These are phyloP conservation scores for Burhinus oedicnemus DNA, from an alignment of 2,113 vertebrate species.

Conservation along the genomic window DNA sequence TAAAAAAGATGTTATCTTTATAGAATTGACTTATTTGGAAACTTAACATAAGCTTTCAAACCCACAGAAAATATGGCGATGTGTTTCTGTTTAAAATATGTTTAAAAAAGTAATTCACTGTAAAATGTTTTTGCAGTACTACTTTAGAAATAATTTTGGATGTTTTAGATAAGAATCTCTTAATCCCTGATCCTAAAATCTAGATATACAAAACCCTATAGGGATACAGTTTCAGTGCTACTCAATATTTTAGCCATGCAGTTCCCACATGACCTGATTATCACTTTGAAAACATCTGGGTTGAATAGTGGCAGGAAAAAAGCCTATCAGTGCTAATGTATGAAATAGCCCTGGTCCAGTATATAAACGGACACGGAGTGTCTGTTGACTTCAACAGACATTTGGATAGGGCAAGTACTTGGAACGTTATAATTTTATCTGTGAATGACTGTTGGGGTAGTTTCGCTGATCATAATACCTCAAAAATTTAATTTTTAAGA, in stretches of 20 bases:
- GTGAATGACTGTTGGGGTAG: neutral
- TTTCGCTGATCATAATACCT: neutral
- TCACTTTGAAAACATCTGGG: neutral
- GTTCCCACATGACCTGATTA: neutral
- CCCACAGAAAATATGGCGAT: slow-evolving; percentile 83
- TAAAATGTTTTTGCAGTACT: slow-evolving; percentile 70
- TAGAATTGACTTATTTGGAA: slow-evolving; percentile 84
- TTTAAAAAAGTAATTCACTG: slow-evolving; percentile 71
- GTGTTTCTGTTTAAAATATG: slow-evolving; percentile 78
- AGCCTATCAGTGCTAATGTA: neutral
- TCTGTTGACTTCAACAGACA: neutral
- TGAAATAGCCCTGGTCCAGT: neutral
- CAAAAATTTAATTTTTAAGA: slow-evolving; percentile 11
- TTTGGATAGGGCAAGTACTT: neutral
- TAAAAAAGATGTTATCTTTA: slow-evolving; percentile 80
- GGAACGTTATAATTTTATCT: neutral
- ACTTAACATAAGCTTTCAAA: slow-evolving; percentile 84
- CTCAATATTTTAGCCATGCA: neutral
- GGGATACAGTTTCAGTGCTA: neutral
- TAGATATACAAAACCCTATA: neutral
- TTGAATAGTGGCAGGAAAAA: neutral
- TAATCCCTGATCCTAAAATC: neutral
- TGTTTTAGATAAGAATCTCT: slow-evolving; percentile 66
- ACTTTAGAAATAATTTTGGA: slow-evolving; percentile 73
- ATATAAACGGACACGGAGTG: neutral